A percentile compares a stretch with the other conserved stretches of the same genome.
Conservation (phyloP, 2,888 invertebrate species). For the Caenorhabditis sp. region DNA sequence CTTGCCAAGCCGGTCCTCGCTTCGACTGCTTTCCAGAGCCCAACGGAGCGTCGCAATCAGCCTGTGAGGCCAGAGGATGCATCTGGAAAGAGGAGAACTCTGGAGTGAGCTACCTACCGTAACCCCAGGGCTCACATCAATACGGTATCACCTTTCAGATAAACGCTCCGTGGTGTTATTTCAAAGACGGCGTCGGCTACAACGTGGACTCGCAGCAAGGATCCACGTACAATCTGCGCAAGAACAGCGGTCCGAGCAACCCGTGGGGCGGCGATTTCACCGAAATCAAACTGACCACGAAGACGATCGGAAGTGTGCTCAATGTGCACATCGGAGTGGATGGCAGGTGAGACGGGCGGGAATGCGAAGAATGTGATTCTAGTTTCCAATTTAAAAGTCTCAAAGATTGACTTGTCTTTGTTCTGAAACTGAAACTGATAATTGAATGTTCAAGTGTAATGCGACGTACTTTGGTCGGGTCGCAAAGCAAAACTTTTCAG, state of each 20-base stretch:
- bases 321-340: conserved; percentile 50
- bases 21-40: conserved; percentile 73
- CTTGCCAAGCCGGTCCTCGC: conserved; percentile 28
- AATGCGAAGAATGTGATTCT: too few relatives aligned
- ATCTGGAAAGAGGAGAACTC: conserved; percentile 59
- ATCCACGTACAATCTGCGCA: conserved; percentile 46
- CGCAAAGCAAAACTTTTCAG: conserved; percentile 40
- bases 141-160: too few relatives aligned
- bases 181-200: conserved; percentile 69
- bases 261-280: conserved; percentile 69
- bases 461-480: neutral
- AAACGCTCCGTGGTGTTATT: conserved; percentile 69
- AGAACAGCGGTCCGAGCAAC: conserved; percentile 63
- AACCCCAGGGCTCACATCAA: too few relatives aligned
- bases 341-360: conserved; percentile 37
- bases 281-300: conserved; percentile 55
- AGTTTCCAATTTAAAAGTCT: neutral
- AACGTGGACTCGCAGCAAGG: conserved; percentile 46
- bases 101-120: too few relatives aligned
- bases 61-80: conserved; percentile 72
- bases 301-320: conserved; percentile 62
- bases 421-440: neutral
- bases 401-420: neutral
- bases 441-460: neutral
- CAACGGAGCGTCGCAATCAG: conserved; percentile 55